Base-by-base conservation (phyloP, 2,888 invertebrate genomes). In the Falcaria lacertinaria region DNA sequence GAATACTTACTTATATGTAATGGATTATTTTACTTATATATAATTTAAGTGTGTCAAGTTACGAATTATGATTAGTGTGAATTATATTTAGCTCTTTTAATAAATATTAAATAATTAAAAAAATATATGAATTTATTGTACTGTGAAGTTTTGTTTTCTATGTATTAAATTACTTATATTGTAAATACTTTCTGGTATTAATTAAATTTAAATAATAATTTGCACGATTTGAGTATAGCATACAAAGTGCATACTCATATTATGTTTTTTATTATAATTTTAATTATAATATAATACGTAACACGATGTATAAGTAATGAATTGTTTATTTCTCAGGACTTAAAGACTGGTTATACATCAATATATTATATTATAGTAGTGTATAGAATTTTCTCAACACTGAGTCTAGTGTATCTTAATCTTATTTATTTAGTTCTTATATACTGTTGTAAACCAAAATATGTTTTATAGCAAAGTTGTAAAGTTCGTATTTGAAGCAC, bases 401-500 rank as follows among this genome's bases (percentile, higher is more conserved):
- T 11, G 7, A 11, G 28, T 11, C 8, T 28, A 28, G 28, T 28
- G 28, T 28, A 28, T 28, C 7, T 28, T 28, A 28, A 3, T 11
- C 8, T 11, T 28, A 28, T 28, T 28, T 28, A 28, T 28, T 28
- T 28, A 28, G 28, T 28, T 28, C 11, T 28, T 11, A 28, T n/a
- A n/a, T 28, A 28, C 14, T 22, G 37, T 37, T 37, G 14, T 14
- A 22, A 37, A 37, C 22, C 37, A 37, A 37, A 37, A 8, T 52
- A 52, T 51, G 36, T 42, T 35, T 50, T 45, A 49, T 48, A 40
- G 39, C 48, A 39, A 44, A 22, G 38, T 25, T 39, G 19, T 50
- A 48, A 50, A 42, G 43, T 39, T 45, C 45, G 42, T 48, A 43
- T 45, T 53, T 42, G 48, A 45, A 40, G 50, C 50, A 50, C 49